These are phyloP conservation scores for Drosophila kohkoa DNA, from an alignment of 1,140 invertebrate genomes.

Conservation along the genomic window DNA sequence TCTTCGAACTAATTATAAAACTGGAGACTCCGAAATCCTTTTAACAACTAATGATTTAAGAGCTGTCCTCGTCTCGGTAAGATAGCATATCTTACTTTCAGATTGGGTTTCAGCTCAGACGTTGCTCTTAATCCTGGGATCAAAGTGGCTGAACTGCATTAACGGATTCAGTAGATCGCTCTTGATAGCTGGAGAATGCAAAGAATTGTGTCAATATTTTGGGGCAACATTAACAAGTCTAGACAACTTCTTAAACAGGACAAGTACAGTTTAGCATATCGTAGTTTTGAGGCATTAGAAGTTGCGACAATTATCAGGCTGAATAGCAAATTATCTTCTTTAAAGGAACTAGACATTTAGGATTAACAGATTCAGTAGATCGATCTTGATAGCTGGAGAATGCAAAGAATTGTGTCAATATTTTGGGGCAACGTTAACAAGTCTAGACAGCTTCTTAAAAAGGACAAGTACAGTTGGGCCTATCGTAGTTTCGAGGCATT, in stretches of 20 bases:
- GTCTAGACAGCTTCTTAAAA: not conserved
- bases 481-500: not conserved
- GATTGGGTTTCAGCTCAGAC: constrained; percentile 21
- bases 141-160: constrained; percentile 4
- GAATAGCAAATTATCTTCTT: too few species aligned
- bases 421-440: constrained; percentile 26
- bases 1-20: constrained; percentile 39
- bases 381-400: constrained; percentile 13
- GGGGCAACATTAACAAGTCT: constrained; percentile 23
- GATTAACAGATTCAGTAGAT: not conserved
- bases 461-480: not conserved
- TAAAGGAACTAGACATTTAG: too few species aligned
- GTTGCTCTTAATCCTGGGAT: constrained; percentile 4
- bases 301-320: too few species aligned
- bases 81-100: constrained; percentile 28
- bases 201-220: constrained; percentile 31
- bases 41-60: constrained; percentile 36
- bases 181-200: constrained; percentile 18
- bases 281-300: not conserved
- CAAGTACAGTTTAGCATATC: constrained; percentile 18
- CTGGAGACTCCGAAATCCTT: constrained; percentile 28
- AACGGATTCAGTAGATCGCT: constrained; percentile 1
- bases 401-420: constrained; percentile 30
- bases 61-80: constrained; percentile 5
- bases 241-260: not conserved